phyloP scores from a whole-genome alignment of 2,888 invertebrate genomes.

The Drosophila anomalipes region DNA sequence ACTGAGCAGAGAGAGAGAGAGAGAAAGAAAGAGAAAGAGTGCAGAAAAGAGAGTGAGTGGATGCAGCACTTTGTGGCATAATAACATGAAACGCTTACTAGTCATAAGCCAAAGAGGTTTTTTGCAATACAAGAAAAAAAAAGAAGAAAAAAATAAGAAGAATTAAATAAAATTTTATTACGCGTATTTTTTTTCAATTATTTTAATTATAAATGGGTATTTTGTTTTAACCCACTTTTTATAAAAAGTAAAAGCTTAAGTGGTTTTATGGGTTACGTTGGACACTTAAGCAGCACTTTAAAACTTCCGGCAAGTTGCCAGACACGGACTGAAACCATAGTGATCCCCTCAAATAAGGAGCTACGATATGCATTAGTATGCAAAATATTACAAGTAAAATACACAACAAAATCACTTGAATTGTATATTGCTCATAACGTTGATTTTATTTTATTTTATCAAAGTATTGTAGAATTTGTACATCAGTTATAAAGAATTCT shows the following conservation, averaged over 20 bases:
- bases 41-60: background rate
- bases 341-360: background rate
- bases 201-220: conserved; percentile 31
- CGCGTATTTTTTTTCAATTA: conserved; percentile 27
- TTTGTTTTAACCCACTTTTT: conserved; percentile 4
- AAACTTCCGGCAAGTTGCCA: background rate
- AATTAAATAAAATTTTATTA: conserved; percentile 7
- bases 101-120: conserved; percentile 36
- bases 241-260: conserved; percentile 10
- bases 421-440: background rate
- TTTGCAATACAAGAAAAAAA: conserved; percentile 12
- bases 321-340: background rate
- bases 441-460: background rate
- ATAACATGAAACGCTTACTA: conserved; percentile 41
- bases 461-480: background rate
- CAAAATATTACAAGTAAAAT: background rate
- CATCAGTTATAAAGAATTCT: background rate
- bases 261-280: background rate
- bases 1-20: background rate
- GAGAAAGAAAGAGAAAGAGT: background rate
- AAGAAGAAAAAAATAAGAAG: background rate
- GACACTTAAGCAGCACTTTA: background rate
- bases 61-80: conserved; percentile 23
- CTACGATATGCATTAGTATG: background rate
- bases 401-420: background rate